Base-by-base conservation (phyloP, 2,113 vertebrate species). In the Vulpes lagopus region DNA sequence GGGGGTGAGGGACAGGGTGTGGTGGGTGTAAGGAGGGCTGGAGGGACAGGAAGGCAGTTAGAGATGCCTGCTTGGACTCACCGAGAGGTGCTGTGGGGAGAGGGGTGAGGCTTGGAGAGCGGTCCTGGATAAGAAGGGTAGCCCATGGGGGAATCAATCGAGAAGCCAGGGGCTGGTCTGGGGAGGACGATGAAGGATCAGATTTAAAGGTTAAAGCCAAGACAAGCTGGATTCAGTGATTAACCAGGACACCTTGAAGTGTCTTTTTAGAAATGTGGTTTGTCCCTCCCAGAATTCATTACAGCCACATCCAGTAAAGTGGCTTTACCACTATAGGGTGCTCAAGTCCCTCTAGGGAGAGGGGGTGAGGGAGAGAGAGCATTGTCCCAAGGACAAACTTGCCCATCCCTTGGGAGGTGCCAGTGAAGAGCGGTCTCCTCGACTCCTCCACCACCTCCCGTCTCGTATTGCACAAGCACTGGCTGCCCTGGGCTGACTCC, bases 251-350 rank as follows among this genome's bases (percentile, higher is more conserved):
- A 4, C 78, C 71, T 43, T 91, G 57, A 53, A 49, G 22, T 27
- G 30, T 32, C 15, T 62, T 15, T 89, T 89, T 74, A 49, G 11
- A 20, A 76, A 55, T 64, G 27, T 6, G 25, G 8, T 43, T 80
- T 38, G 14, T 71, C 53, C 62, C 30, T 79, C 55, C 38, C 49
- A 73, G 94, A 95, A 79, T 88, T 94, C 64, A 32, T 74, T 22
- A 67, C 12, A 89, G 32, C 23, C 64, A 80, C 43, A 65, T 23
- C 38, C 38, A 59, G 19, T 17, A 27, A 27, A 69, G 59, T 71
- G 73, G 12, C 11, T 49, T 76, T 27, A 0, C 0, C 49, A 3
- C 32, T 35, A 78, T 0, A 53, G 32, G 53, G 32, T 5, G 60
- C 59, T 7, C 38, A 69, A 62, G 8, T 15, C 20, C 20, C 38